Evolutionary conservation across 1,140 invertebrate genomes (phyloP).

Genomic region (Trypoxylus dichotomus): DNA sequence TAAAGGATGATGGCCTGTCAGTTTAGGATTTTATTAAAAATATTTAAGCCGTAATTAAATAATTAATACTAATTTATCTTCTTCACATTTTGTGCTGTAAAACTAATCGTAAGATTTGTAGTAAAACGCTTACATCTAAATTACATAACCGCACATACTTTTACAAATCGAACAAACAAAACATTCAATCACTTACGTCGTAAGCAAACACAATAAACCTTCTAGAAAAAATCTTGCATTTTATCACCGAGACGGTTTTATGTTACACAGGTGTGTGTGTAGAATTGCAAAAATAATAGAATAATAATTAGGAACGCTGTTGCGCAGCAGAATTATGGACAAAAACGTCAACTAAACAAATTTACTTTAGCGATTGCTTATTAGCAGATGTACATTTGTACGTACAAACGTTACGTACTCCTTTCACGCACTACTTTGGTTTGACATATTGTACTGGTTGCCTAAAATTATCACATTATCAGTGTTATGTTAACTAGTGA

Average conservation of each 20-base stretch:
- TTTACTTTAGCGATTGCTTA: slow-evolving; percentile 1
- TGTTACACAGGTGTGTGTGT: slow-evolving; percentile 10
- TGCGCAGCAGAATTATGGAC: neutral
- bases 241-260: slow-evolving; percentile 1
- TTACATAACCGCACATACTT: slow-evolving; percentile 12
- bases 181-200: slow-evolving; percentile 9
- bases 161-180: slow-evolving; percentile 5
- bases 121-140: slow-evolving; percentile 4
- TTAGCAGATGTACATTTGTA: neutral
- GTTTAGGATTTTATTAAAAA: too few relatives aligned
- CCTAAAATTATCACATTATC: neutral
- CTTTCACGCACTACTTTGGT: neutral
- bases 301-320: slow-evolving; percentile 10
- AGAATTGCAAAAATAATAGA: slow-evolving; percentile 11
- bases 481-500: too few relatives aligned
- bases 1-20: too few relatives aligned
- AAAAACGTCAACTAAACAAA: slow-evolving; percentile 10
- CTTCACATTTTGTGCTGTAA: neutral
- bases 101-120: neutral
- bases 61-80: neutral
- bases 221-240: neutral
- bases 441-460: neutral
- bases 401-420: neutral
- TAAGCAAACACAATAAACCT: slow-evolving; percentile 1
- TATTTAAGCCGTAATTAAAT: too few relatives aligned